phyloP scores from a whole-genome alignment of 2,888 invertebrate genomes.

The Choreutis nemorana region DNA sequence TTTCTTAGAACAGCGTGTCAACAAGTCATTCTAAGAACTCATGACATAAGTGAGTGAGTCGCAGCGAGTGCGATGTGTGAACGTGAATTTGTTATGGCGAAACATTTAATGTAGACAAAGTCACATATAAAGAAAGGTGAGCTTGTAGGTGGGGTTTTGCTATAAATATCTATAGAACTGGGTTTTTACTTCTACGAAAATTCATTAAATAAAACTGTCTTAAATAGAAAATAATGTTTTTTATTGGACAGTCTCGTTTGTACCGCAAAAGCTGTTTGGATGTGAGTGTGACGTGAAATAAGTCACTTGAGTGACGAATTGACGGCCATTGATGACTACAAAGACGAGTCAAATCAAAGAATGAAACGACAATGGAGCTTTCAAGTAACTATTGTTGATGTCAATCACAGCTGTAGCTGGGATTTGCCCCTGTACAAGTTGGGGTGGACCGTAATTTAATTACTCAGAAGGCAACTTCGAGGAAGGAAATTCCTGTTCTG shows the following conservation, averaged over 20 bases:
- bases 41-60: slow-evolving; percentile 1
- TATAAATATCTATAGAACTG: too few relatives aligned
- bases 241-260: too few relatives aligned
- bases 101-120: too few relatives aligned
- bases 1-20: slow-evolving; percentile 34
- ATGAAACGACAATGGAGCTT: slow-evolving; percentile 17
- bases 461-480: slow-evolving; percentile 7
- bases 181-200: too few relatives aligned
- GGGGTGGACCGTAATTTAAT: slow-evolving; percentile 13
- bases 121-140: too few relatives aligned
- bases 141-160: too few relatives aligned
- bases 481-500: too few relatives aligned
- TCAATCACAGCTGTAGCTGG: slow-evolving; percentile 7
- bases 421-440: slow-evolving; percentile 12
- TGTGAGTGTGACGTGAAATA: too few relatives aligned
- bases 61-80: slow-evolving; percentile 5
- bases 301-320: slow-evolving; percentile 35
- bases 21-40: slow-evolving; percentile 34
- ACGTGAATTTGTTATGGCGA: too few relatives aligned
- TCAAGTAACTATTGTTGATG: slow-evolving; percentile 7
- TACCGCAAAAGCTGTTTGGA: too few relatives aligned
- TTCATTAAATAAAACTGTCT: too few relatives aligned
- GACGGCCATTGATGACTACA: slow-evolving; percentile 25
- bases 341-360: slow-evolving; percentile 35
- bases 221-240: too few relatives aligned